Base-by-base conservation (phyloP, 2,797 vertebrate genomes). In the Centroberyx gerrardi region DNA sequence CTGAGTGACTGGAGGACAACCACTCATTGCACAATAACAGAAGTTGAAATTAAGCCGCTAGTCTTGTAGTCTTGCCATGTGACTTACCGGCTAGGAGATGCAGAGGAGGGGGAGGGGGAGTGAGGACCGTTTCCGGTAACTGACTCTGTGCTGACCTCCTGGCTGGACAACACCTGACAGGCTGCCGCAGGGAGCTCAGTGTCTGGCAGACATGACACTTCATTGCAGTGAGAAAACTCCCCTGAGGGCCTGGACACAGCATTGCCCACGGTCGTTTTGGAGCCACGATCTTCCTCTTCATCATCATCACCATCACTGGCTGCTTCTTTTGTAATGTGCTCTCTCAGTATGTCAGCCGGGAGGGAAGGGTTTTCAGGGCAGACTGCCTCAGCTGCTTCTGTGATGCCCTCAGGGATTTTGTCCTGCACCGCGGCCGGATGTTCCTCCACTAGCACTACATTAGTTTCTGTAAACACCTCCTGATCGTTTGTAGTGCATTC, bases 31-130 rank as follows among this genome's bases (percentile, higher is more conserved):
- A 22, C 22, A 22, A 22, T 22, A 22, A 22, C 22, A 22, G 22
- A 22, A 22, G 22, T 22, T n/a, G 8, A 51, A 61, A n/a, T 9
- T 53, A 1, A 0, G n/a, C 28, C 18, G 12, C 40, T 58, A 10
- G 3, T 54, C 10, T 48, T 7, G 14, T 58, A 13, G 3, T 54
- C 10, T 48, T 7, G 14, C 4, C 33, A 27, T 29, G 53, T 48
- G 49, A 90, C 92, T 87, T 55, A 94, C 93, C 84, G 64, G 69
- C 40, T 62, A 12, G 29, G 40, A 46, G 77, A 17, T 15, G 18
- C 48, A 38, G 33, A 38, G 4, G 44, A 46, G 56, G 31, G 33
- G 8, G 58, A 22, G 8, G 3, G 44, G 6, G 42, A 28, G 15
- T 27, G 29, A 18, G 44, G 46, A 6, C 6, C 18, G 14, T 22